Base-by-base conservation (phyloP, 2,797 vertebrate species). In the Halcyon badia region DNA sequence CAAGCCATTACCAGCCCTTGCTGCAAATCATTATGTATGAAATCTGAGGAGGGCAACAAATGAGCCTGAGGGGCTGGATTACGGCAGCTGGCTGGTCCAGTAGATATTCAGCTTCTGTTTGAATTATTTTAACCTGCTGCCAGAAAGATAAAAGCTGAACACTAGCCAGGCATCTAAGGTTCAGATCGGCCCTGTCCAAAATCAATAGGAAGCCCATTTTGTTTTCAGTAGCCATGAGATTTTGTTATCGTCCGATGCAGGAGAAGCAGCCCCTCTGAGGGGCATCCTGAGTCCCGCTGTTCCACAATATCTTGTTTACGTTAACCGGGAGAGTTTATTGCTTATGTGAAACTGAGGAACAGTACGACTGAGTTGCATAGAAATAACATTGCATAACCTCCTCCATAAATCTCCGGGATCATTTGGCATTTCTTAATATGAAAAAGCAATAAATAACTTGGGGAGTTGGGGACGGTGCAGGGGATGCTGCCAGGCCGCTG, bases 41-140 rank as follows among this genome's bases (percentile, higher is more conserved):
- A 95, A 96, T 54, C 48, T 68, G 88, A 95, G 90, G 87, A 72
- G 77, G 89, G 73, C 91, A 90, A 48, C 30, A 48, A 84, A 30
- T 4, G 66, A 83, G 91, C 44, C 44, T 0, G 5, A 65, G 31
- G 49, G 66, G 51, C 83, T 95, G 95, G 70, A 28, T 41, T 33
- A 57, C 64, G 60, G 80, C 94, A 93, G 88, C 88, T 95, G 95
- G 95, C 86, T 1, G 2, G 60, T 79, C 33, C 33, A 6, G 62
- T 0, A 70, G 56, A 77, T 73, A 57, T 1, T 76, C 17, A 76
- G 44, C 87, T 90, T 76, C 80, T 94, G 91, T 95, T 93, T 73
- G 71, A 52, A 42, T 90, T 92, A 54, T 80, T 95, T 73, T 87
- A 96, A 97, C 92, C 78, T 92, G 83, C 88, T 87, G 93, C 91